A percentile compares a stretch with the other conserved stretches of the same genome.
Conservation (phyloP, 35 echinoderm and acorn worm species). For the Heliocidaris erythrogramma region DNA sequence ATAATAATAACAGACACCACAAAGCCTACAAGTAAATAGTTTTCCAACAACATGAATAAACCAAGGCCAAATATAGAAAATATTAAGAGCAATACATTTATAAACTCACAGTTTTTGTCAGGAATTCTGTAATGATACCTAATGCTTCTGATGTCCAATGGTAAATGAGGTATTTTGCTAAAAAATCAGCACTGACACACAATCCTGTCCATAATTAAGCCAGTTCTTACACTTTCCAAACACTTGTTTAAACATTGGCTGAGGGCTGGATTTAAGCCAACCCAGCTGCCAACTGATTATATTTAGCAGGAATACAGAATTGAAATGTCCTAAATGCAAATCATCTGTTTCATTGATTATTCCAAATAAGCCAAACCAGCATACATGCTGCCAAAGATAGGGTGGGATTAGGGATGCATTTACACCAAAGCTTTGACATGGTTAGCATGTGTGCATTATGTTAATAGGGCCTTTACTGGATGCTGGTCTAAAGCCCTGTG, state of each 20-base stretch:
- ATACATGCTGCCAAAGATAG: neutral
- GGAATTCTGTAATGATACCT: neutral
- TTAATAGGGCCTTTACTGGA: neutral
- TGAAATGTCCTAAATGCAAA: constrained; percentile 12
- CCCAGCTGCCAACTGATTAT: constrained; percentile 14
- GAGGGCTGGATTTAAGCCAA: neutral
- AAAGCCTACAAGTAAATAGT: neutral
- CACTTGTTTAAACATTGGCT: neutral
- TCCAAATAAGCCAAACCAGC: neutral
- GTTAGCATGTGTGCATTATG: neutral
- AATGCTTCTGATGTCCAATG: neutral
- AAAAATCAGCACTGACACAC: neutral
- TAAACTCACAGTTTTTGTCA: neutral
- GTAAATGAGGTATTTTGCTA: neutral
- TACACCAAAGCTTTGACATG: neutral
- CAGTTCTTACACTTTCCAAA: neutral
- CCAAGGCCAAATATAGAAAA: neutral
- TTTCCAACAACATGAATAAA: neutral
- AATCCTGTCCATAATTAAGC: neutral
- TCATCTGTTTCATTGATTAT: neutral
- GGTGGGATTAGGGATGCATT: neutral
- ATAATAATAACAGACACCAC: neutral
- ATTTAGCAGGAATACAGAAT: neutral
- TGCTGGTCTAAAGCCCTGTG: neutral
- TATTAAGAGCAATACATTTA: neutral